A percentile compares a stretch with the other conserved stretches of the same genome.
Evolutionary conservation across 1,140 invertebrate genomes (phyloP).

Genomic region (Temnothorax nylanderi): DNA sequence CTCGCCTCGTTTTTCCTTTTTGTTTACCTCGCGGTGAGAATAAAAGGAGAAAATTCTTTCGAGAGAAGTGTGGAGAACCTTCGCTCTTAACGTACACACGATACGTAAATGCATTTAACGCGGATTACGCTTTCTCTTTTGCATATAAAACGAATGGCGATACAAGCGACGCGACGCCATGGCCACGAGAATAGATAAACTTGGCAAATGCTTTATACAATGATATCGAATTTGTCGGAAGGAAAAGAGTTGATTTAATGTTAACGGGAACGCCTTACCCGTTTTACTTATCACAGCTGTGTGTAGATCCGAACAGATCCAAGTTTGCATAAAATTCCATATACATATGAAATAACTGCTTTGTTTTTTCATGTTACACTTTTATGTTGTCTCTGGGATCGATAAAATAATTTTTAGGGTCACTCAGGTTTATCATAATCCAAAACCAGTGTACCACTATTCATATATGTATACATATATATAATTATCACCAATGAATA

Average conservation of each 20-base stretch:
- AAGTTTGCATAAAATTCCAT: not conserved
- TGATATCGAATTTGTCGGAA: conserved; percentile 26
- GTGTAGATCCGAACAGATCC: not conserved
- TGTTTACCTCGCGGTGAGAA: conserved; percentile 37
- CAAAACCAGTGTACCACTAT: too few relatives aligned
- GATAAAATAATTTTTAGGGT: too few relatives aligned
- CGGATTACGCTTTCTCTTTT: conserved; percentile 26
- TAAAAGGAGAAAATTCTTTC: conserved; percentile 22
- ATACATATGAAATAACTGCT: not conserved
- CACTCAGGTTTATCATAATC: too few relatives aligned
- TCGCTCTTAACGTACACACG: conserved; percentile 13
- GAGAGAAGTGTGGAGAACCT: conserved; percentile 1
- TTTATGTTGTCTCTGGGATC: too few relatives aligned
- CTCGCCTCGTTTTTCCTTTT: conserved; percentile 19
- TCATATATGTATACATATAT: too few relatives aligned
- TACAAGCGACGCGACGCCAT: conserved; percentile 17
- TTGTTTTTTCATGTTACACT: too few relatives aligned
- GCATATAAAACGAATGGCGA: conserved; percentile 18
- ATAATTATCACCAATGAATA: too few relatives aligned
- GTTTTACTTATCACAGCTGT: not conserved
- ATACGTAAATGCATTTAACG: conserved; percentile 56
- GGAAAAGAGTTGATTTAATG: conserved; percentile 9
- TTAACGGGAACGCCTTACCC: not conserved
- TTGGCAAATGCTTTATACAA: conserved; percentile 16
- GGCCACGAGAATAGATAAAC: conserved; percentile 22